Base-by-base conservation (phyloP, 1,140 invertebrate genomes). In the Drosophila funebris region DNA sequence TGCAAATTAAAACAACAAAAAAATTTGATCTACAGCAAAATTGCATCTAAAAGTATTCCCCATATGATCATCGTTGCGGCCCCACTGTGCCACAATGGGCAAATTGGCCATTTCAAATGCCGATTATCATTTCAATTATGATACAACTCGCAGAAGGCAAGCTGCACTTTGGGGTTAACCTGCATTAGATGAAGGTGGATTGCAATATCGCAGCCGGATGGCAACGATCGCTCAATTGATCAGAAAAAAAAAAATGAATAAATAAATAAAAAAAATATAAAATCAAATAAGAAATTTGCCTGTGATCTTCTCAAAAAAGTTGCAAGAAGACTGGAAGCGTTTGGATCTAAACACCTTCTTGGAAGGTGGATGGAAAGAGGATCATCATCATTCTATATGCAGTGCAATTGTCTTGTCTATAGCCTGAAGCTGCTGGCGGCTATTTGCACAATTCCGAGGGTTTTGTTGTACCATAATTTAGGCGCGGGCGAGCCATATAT, bases 401-500 rank as follows among this genome's bases (percentile, higher is more conserved):
- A 53, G 18, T 16, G 64, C 58, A 72, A 72, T 62, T 57, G 27
- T 61, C 24, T 37, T 72, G 82, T 85, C 83, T 87, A 69, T 78
- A 78, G 78, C 82, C 82, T 16, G 29, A 41, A 85, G 82, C 83
- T 78, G 81, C 81, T 80, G 77, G 50, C 81, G 81, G 81, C 81
- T 85, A 85, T 85, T 85, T 85, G 67, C 82, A 85, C 82, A 75
- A 62, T 78, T 73, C 37, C 57, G 44, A 64, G 46, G 9, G 44
- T 36, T 61, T n/a, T 77, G 60, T 58, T 62, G 64, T 68, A 37
- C 53, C 73, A 85, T 84, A 80, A 84, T 84, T 84, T 85, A 84
- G 81, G 81, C 72, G 81, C 81, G 81, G 80, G 81, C 64, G 80
- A 84, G 74, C 44, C 78, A 81, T 84, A 75, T 79, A 69, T 84